Evolutionary conservation across 2,113 vertebrate genomes (phyloP).

Genomic region (Laterallus jamaicensis): DNA sequence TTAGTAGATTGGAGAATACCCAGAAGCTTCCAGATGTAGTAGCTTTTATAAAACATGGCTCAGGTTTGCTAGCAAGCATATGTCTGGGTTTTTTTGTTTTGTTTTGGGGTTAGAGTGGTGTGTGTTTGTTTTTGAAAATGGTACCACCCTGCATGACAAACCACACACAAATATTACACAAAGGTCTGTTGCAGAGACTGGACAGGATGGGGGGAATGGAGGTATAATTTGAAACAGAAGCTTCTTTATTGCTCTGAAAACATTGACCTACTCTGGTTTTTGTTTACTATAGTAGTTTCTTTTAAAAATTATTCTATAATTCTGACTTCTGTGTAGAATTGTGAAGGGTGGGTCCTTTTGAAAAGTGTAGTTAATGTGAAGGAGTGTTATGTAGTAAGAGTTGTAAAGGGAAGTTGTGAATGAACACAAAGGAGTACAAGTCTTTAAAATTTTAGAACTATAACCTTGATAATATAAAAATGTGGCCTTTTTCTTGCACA

Average conservation of each 20-base stretch:
- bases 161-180: neutral
- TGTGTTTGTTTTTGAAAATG: neutral
- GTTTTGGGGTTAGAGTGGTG: no score
- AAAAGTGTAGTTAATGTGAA: neutral
- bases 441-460: neutral
- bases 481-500: accelerated
- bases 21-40: neutral
- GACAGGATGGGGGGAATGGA: neutral
- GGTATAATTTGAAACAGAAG: neutral
- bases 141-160: neutral
- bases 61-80: neutral
- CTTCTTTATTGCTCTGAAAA: neutral
- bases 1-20: neutral
- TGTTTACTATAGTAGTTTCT: neutral
- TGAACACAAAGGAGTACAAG: neutral
- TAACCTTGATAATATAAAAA: neutral
- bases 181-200: neutral
- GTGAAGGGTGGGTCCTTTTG: neutral
- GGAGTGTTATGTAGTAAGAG: neutral
- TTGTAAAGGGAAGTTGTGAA: neutral
- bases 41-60: neutral
- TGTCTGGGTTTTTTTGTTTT: neutral
- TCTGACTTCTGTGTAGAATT: neutral
- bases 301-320: neutral
- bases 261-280: neutral